Evolutionary conservation across 2,888 invertebrate genomes (phyloP).

Genomic region (Troides helena): DNA sequence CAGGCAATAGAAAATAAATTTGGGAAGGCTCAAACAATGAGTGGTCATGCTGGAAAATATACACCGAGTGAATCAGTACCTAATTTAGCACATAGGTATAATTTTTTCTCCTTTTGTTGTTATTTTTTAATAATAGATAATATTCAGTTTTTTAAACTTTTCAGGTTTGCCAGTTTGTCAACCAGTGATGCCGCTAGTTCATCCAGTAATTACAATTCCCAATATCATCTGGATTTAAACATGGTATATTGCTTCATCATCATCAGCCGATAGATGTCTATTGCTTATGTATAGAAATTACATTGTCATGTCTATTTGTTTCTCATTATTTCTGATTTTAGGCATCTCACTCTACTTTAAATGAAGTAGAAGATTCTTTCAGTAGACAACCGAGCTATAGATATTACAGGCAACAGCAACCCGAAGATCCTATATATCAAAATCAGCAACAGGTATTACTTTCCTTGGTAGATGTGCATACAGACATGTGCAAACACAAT

Average conservation of each 20-base stretch:
- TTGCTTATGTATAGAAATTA: neutral
- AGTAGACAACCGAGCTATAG: conserved; percentile 74
- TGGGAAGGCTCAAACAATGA: conserved; percentile 87
- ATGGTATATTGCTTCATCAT: conserved; percentile 46
- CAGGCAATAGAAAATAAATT: conserved; percentile 84
- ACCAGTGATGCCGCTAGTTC: conserved; percentile 73
- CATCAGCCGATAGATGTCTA: neutral
- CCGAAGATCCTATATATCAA: conserved; percentile 74
- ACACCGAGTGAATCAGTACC: conserved; percentile 84
- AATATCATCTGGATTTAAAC: conserved; percentile 67
- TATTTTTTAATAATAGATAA: conserved; percentile 1
- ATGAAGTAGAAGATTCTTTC: conserved; percentile 75
- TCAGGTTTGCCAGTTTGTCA: conserved; percentile 85
- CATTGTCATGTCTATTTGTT: neutral
- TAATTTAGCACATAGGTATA: conserved; percentile 74
- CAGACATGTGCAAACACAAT: too few relatives aligned
- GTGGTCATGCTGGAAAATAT: conserved; percentile 90
- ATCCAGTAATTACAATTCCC: conserved; percentile 68
- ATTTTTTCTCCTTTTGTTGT: neutral
- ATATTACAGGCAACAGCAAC: conserved; percentile 62
- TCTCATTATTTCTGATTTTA: conserved; percentile 34
- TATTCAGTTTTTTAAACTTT: conserved; percentile 13
- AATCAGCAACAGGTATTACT: conserved; percentile 71
- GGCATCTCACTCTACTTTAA: conserved; percentile 72
- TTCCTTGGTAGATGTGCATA: neutral